Conservation (phyloP, 2,797 vertebrate genomes). For the Pristis pectinata region DNA sequence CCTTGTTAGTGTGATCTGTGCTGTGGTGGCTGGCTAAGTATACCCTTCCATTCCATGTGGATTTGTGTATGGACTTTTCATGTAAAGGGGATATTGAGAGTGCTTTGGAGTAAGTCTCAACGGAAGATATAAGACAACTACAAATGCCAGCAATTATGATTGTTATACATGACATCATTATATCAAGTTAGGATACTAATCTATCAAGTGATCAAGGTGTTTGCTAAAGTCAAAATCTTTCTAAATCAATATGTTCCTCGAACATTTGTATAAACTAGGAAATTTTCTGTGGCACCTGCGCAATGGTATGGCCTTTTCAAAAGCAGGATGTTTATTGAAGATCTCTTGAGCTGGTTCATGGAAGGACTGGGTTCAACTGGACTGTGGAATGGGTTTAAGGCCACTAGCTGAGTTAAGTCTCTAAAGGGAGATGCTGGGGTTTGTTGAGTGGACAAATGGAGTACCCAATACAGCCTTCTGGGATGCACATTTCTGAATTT, state of each 20-base stretch:
- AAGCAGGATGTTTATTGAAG: not conserved
- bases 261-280: not conserved
- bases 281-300: not conserved
- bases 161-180: not conserved
- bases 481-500: not conserved
- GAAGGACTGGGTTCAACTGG: not conserved
- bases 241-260: not conserved
- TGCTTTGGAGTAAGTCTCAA: not conserved
- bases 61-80: not conserved
- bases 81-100: not conserved
- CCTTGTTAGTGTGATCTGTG: slow-evolving; percentile 38
- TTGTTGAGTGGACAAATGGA: too few species aligned
- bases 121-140: not conserved
- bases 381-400: too few species aligned
- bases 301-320: not conserved
- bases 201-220: not conserved
- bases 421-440: not conserved
- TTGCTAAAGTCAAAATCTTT: too few species aligned
- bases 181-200: not conserved
- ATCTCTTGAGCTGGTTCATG: not conserved
- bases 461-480: not conserved
- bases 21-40: slow-evolving; percentile 29
- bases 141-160: not conserved
- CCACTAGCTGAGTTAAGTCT: too few species aligned
- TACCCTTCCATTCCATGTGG: not conserved